Conservation (phyloP, 1,140 invertebrate genomes). For the Cyclargus thomasi region DNA sequence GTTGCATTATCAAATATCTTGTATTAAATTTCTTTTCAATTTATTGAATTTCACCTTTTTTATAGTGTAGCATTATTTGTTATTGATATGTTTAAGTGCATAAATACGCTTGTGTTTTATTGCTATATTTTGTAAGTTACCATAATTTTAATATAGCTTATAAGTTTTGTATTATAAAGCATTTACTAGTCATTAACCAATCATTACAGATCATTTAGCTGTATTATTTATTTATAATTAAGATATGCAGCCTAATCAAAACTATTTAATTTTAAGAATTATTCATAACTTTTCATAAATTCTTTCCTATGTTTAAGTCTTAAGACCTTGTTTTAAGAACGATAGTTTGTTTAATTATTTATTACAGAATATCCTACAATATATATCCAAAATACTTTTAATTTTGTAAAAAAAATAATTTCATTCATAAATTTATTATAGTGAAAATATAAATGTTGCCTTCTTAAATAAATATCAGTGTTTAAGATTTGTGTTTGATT, state of each 20-base stretch:
- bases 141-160: background rate
- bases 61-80: too few relatives aligned
- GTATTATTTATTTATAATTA: background rate
- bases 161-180: slow-evolving; percentile 20
- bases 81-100: background rate
- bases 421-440: slow-evolving; percentile 23
- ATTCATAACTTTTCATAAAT: too few relatives aligned
- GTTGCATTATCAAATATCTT: too few relatives aligned
- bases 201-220: slow-evolving; percentile 1
- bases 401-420: background rate
- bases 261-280: too few relatives aligned
- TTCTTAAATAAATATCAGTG: slow-evolving; percentile 37
- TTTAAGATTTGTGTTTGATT: slow-evolving; percentile 20
- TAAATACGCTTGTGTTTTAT: background rate
- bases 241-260: background rate
- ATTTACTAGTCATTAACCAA: slow-evolving; percentile 29
- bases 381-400: too few relatives aligned
- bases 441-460: slow-evolving; percentile 29
- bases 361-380: too few relatives aligned
- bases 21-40: too few relatives aligned
- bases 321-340: too few relatives aligned
- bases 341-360: too few relatives aligned
- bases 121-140: background rate
- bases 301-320: too few relatives aligned
- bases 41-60: too few relatives aligned